Base-by-base conservation (phyloP, 2,888 invertebrate genomes). In the Trypoxylon attenuatum region DNA sequence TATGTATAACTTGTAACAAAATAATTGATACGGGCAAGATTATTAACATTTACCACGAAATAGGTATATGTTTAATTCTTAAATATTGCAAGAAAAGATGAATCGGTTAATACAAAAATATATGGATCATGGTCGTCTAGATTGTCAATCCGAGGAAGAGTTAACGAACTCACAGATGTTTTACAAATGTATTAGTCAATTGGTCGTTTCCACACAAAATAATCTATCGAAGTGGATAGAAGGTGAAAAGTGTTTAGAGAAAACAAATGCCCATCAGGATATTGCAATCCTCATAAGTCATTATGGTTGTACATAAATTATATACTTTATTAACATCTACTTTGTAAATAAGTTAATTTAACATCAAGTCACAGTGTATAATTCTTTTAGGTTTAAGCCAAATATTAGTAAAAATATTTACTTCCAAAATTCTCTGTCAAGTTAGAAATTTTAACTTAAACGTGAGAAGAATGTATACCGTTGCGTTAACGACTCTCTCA, bases 231-330 rank as follows among this genome's bases (percentile, higher is more conserved):
- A n/a, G n/a, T n/a, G n/a, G n/a, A n/a, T n/a, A n/a, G n/a, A n/a
- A n/a, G n/a, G n/a, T n/a, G n/a, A n/a, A n/a, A n/a, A n/a, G n/a
- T n/a, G n/a, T n/a, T n/a, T n/a, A n/a, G n/a, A n/a, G n/a, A n/a
- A n/a, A n/a, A n/a, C n/a, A n/a, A n/a, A n/a, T 21, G 47, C 46
- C 42, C 65, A 71, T 22, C 59, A 83, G 80, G 78, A 84, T 51
- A 89, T 94, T 10, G 91, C 90, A 0, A 88, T 93, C 13, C 87
- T 94, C 76, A 85, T 96, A 6, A 94, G 94, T 86, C 95, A 95
- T 82, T 87, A 94, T 53, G 94, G 95, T 39, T 91, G 91, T 23
- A 92, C 21, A 18, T 83, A 88, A 13, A 5, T 16, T 5, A 5
- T n/a, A 43, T 10, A 53, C 4, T 13, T 6, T 21, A 5, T 5